A percentile compares a stretch with the other conserved stretches of the same genome.
Evolutionary conservation across 1,140 invertebrate species (phyloP).

Genomic region (Diabrotica virgifera): DNA sequence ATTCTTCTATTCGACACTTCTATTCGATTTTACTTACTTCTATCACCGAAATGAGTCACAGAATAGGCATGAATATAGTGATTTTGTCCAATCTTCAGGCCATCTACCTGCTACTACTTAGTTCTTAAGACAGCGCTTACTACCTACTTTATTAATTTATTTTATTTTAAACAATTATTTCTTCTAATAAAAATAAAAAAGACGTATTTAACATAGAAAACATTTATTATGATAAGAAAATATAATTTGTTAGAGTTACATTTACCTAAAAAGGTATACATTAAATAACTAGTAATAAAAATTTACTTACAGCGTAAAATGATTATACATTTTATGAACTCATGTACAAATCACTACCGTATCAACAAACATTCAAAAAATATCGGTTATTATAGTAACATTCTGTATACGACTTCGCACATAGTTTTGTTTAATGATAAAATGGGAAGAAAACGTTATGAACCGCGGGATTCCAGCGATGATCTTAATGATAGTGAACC

Average conservation of each 20-base stretch:
- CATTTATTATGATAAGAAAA: slow-evolving; percentile 32
- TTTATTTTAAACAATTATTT: no score
- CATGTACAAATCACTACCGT: slow-evolving; percentile 29
- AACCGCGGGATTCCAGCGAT: slow-evolving; percentile 62
- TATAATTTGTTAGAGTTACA: slow-evolving; percentile 35
- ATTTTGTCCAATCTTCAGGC: no score
- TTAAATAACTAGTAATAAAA: slow-evolving; percentile 38
- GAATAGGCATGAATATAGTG: no score
- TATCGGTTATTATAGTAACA: slow-evolving; percentile 16
- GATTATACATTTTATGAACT: slow-evolving; percentile 31
- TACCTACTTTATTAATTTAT: no score
- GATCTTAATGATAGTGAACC: slow-evolving; percentile 81
- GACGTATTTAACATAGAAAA: slow-evolving; percentile 14
- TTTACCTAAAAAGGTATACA: slow-evolving; percentile 34
- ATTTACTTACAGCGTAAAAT: slow-evolving; percentile 37
- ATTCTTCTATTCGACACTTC: no score
- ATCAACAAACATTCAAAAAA: slow-evolving; percentile 24
- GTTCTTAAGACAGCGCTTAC: no score
- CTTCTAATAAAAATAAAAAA: no score
- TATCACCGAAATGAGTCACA: no score
- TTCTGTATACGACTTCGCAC: slow-evolving; percentile 7
- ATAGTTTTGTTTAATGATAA: not conserved
- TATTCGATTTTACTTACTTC: no score
- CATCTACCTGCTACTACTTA: no score
- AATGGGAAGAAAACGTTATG: slow-evolving; percentile 25